Evolutionary conservation across 2,113 vertebrate genomes (phyloP).

Genomic region (Poeciliopsis turrubarensis): DNA sequence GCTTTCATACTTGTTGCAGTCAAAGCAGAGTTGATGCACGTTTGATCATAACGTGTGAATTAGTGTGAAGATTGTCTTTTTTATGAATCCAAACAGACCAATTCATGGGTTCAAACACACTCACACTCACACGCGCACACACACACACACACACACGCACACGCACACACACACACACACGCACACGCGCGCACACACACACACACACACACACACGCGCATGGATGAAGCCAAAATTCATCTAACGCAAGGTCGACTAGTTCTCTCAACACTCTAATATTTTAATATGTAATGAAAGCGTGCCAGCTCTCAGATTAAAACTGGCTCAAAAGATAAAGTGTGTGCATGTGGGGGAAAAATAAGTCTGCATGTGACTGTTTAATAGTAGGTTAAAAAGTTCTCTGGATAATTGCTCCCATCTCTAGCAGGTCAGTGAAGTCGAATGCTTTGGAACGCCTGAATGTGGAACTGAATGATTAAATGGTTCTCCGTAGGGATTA

Average conservation of each 20-base stretch:
- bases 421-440: neutral
- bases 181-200: no score
- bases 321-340: constrained; percentile 26
- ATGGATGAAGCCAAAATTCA: neutral
- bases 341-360: neutral
- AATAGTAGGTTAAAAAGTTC: constrained; percentile 29
- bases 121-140: no score
- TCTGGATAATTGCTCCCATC: constrained; percentile 21
- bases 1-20: neutral
- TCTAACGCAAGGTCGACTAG: constrained; percentile 8
- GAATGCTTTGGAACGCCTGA: constrained; percentile 20
- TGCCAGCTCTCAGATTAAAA: constrained; percentile 47
- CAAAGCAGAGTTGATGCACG: neutral
- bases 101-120: neutral
- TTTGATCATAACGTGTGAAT: neutral
- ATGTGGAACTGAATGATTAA: constrained; percentile 18
- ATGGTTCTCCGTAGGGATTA: constrained; percentile 17
- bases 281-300: constrained; percentile 58
- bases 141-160: no score
- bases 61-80: neutral
- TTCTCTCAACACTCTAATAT: constrained; percentile 44
- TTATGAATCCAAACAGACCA: neutral
- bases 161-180: no score
- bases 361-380: constrained; percentile 10
- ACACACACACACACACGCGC: no score